These are phyloP conservation scores for Nothobranchius furzeri DNA, from an alignment of 2,113 vertebrate species.

Conservation along the genomic window DNA sequence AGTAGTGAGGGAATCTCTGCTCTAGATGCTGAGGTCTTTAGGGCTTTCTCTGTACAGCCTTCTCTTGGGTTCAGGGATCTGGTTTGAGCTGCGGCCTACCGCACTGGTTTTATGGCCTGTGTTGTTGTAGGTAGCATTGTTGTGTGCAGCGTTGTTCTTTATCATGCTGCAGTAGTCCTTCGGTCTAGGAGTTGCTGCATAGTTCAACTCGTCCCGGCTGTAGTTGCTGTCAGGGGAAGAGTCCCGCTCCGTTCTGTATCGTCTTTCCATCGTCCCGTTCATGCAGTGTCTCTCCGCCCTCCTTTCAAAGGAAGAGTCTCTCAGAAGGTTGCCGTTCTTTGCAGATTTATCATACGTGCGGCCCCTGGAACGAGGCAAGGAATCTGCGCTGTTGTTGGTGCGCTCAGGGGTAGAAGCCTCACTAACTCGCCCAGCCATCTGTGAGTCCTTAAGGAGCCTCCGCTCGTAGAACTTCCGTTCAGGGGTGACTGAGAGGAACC, in stretches of 20 bases:
- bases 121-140: constrained; percentile 70
- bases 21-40: constrained; percentile 96
- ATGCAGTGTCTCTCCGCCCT: constrained; percentile 49
- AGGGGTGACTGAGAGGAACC: constrained; percentile 71
- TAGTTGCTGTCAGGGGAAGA: constrained; percentile 80
- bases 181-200: constrained; percentile 74
- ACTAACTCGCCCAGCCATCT: constrained; percentile 51
- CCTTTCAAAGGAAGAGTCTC: constrained; percentile 69
- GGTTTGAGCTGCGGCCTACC: constrained; percentile 71
- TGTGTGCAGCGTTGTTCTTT: constrained; percentile 80
- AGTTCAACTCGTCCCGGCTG: constrained; percentile 77
- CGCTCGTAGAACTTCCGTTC: constrained; percentile 65
- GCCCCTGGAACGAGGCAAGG: constrained; percentile 61
- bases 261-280: constrained; percentile 75
- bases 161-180: constrained; percentile 83
- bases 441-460: constrained; percentile 69
- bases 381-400: constrained; percentile 57
- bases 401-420: constrained; percentile 68
- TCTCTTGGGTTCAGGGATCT: constrained; percentile 85
- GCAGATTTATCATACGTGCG: constrained; percentile 58
- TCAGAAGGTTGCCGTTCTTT: constrained; percentile 75
- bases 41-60: constrained; percentile 92
- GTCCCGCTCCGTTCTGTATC: constrained; percentile 66
- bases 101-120: constrained; percentile 69
- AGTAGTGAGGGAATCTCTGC: constrained; percentile 55